Base-by-base conservation (phyloP, 2,888 invertebrate genomes). In the Netelia fuscicornis region DNA sequence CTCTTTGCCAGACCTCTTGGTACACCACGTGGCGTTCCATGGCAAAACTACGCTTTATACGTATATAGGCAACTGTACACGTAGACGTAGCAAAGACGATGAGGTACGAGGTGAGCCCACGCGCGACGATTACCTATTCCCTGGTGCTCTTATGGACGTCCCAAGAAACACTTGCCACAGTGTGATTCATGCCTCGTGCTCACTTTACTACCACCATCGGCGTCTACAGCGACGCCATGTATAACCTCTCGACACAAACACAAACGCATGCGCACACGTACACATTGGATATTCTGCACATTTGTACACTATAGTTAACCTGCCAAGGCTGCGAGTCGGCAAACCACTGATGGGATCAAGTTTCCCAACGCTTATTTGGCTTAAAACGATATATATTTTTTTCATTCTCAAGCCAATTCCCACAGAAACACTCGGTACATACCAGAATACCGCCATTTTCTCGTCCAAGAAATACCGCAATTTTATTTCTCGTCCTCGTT, bases 161-260 rank as follows among this genome's bases (percentile, higher is more conserved):
- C 37, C 60, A 64, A 67, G 67, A 81, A 81, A 81, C 70, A 70
- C 76, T 81, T 81, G 81, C 81, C 74, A 75, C 81, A 70, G 76
- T 81, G 81, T 81, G 81, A 81, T 81, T 81, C 81, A 81, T 76
- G 81, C 44, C 56, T 54, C 42, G 17, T 37, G 56, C 64, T 70
- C 64, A 76, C 76, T 70, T 81, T 71, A 65, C 71, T 64, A 44
- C 13, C 48, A 48, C 10, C 60, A 44, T 48, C 20, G 42, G 37
- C 10, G 42, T 20, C 37, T 58, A n/a, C 42, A 11, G 17, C n/a
- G 17, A 42, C 42, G 20, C 42, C 44, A 20, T 58, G 20, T 72
- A 60, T 44, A 58, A 37, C 62, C 52, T 75, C 2, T 62, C 13
- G 17, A 25, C 10, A 52, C 25, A 70, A 30, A 37, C n/a, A 64